A percentile compares a stretch with the other conserved stretches of the same genome.
phyloP scores from a whole-genome alignment of 2,797 vertebrate species.

The Argentina silus region DNA sequence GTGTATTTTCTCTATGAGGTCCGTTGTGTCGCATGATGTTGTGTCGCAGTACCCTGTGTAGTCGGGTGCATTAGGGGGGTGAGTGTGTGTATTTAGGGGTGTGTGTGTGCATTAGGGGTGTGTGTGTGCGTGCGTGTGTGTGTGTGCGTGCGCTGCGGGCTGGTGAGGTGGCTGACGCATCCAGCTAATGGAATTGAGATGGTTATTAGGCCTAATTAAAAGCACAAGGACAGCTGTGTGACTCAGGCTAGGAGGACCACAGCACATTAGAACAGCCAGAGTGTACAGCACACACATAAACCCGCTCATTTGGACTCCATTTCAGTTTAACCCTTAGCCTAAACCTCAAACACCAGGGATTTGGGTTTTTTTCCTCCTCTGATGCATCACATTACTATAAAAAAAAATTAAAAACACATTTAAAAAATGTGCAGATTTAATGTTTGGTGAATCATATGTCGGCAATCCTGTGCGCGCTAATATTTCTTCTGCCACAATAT shows the following conservation, averaged over 20 bases:
- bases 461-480: too few species aligned
- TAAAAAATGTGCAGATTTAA: too few species aligned
- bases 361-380: too few species aligned
- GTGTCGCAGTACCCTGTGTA: too few species aligned
- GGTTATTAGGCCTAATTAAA: slow-evolving; percentile 83
- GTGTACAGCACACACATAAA: slow-evolving; percentile 54
- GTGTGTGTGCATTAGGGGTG: neutral
- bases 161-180: slow-evolving; percentile 69
- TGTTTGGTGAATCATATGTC: too few species aligned
- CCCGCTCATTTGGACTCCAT: slow-evolving; percentile 56
- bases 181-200: slow-evolving; percentile 80
- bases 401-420: too few species aligned
- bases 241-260: slow-evolving; percentile 65
- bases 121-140: slow-evolving; percentile 32
- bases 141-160: slow-evolving; percentile 46
- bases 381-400: too few species aligned
- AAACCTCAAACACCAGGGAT: slow-evolving; percentile 11
- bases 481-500: too few species aligned
- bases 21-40: too few species aligned
- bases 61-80: neutral
- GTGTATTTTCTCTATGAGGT: neutral
- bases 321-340: slow-evolving; percentile 63
- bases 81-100: slow-evolving; percentile 2
- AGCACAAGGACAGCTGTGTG: slow-evolving; percentile 78
- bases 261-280: slow-evolving; percentile 69